Base-by-base conservation (phyloP, 2,113 vertebrate genomes). In the Xiphophorus hellerii region DNA sequence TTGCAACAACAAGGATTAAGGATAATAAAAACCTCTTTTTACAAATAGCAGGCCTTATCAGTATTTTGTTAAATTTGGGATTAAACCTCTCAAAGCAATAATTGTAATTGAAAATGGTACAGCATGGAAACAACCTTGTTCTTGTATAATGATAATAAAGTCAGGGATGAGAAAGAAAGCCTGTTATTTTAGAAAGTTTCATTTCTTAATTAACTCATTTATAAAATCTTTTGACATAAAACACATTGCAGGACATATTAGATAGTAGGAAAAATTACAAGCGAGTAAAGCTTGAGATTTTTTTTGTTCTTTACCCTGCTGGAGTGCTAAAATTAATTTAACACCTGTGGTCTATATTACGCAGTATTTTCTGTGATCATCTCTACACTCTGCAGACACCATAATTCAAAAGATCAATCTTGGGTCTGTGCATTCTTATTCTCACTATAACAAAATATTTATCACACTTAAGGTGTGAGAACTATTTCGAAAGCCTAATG, bases 401-500 rank as follows among this genome's bases (percentile, higher is more conserved):
- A 11, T 65, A 66, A 60, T 37, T 78, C 31, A 51, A 63, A 74
- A 68, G n/a, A 82, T 64, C 66, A 76, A 33, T 35, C 67, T 61
- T 70, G 66, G 51, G 68, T 65, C 51, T 48, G 39, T 44, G 79
- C 63, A 67, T 78, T 72, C 70, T 73, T 79, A 74, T 84, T 87
- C 63, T 79, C 62, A 37, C 37, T 29, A 25, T 29, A 42, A 71
- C 83, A 68, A 83, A 78, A 77, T 82, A 84, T 87, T 82, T 70
- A 80, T 84, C 48, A 62, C 12, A 0, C 69, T 85, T 72, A 78
- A 82, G 77, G 78, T 82, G 82, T 66, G 81, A 70, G 85, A 86
- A 84, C 61, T 77, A 78, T 79, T 88, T 83, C 76, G 20, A 83
- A 87, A 81, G 31, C 71, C 76, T 66, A 77, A 85, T 82, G 82